Conservation (phyloP, 1,140 invertebrate species). For the Eulimnadia texana region DNA sequence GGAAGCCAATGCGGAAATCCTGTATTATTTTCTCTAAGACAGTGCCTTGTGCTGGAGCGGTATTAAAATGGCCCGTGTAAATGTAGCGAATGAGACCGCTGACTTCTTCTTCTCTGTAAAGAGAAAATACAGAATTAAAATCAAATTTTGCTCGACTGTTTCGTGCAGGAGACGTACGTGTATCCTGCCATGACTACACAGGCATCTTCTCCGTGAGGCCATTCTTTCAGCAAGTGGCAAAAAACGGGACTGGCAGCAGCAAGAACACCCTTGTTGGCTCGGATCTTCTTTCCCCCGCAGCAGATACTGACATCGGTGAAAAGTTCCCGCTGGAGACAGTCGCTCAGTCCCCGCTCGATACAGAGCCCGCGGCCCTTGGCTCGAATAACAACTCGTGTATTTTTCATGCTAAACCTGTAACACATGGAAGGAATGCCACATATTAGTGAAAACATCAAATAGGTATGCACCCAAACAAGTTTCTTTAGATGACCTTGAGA, state of each 20-base stretch:
- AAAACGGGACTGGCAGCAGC: slow-evolving; percentile 8
- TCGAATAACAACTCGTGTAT: slow-evolving; percentile 2
- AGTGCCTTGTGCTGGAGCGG: neutral
- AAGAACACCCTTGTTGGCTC: slow-evolving; percentile 9
- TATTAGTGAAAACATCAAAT: neutral
- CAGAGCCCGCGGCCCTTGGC: slow-evolving; percentile 6
- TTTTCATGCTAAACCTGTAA: neutral
- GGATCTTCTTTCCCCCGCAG: slow-evolving; percentile 5
- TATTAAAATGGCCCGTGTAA: slow-evolving; percentile 1
- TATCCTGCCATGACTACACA: slow-evolving; percentile 9
- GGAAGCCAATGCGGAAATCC: slow-evolving; percentile 2
- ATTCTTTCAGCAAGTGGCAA: slow-evolving; percentile 7
- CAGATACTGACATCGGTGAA: slow-evolving; percentile 1
- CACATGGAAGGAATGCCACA: neutral
- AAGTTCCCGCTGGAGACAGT: slow-evolving; percentile 8
- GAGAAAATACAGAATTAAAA: neutral
- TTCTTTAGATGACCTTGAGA: too few species aligned
- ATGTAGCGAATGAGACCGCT: slow-evolving; percentile 6
- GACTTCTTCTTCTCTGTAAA: slow-evolving; percentile 1
- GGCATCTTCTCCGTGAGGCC: slow-evolving; percentile 1
- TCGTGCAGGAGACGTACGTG: too few species aligned
- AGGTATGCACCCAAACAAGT: neutral
- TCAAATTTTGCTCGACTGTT: neutral
- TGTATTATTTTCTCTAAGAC: slow-evolving; percentile 1
- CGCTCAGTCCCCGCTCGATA: slow-evolving; percentile 2